A percentile compares a stretch with the other conserved stretches of the same genome.
Evolutionary conservation across 2,113 vertebrate genomes (phyloP).

Genomic region (Diadophis punctatus): DNA sequence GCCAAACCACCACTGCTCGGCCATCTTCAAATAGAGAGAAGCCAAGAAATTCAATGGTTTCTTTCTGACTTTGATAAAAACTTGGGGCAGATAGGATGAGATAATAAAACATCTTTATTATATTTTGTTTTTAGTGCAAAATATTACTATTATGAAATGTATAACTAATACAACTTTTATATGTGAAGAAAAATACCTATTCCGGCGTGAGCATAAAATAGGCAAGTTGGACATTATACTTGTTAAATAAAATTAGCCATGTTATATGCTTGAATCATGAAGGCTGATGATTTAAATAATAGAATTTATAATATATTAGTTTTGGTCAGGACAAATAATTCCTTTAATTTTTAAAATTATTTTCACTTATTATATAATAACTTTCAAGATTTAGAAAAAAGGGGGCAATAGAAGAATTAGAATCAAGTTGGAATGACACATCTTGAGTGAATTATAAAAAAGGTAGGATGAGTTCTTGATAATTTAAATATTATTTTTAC

Average conservation of each 20-base stretch:
- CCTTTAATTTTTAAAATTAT: neutral
- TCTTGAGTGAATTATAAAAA: conserved; percentile 64
- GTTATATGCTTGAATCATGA: neutral
- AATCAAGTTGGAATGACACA: conserved; percentile 58
- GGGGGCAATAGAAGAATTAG: conserved; percentile 19
- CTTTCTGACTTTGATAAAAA: neutral
- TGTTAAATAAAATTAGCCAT: neutral
- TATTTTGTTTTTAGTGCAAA: neutral
- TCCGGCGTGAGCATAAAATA: neutral
- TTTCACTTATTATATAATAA: neutral
- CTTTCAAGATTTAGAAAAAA: conserved; percentile 24
- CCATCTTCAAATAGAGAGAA: neutral
- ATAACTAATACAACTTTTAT: neutral
- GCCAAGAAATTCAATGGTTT: neutral
- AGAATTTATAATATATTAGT: neutral
- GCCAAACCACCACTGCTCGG: too few species aligned
- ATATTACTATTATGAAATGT: neutral
- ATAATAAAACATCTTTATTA: neutral
- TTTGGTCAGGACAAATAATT: conserved; percentile 12
- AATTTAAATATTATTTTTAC: conserved; percentile 73
- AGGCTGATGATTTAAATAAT: neutral
- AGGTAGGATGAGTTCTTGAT: conserved; percentile 63
- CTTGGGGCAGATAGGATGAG: neutral
- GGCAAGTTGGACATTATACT: neutral
- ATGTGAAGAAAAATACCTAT: neutral